These are phyloP conservation scores for Sphenopsis melanotis DNA, from an alignment of 2,797 vertebrate genomes.

Conservation along the genomic window DNA sequence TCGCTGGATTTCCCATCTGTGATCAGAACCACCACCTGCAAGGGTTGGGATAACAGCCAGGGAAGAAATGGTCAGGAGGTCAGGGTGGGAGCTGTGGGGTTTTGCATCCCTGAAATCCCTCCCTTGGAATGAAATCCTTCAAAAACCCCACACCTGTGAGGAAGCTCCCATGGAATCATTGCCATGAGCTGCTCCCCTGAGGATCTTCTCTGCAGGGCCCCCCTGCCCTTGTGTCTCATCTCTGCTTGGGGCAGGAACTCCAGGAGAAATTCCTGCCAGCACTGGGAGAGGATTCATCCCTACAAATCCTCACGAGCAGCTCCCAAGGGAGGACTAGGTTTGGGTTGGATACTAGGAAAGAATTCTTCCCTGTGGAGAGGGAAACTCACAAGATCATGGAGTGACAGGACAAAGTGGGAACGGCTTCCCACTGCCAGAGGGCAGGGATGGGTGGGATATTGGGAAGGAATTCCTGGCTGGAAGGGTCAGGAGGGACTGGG, in stretches of 20 bases:
- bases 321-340: background rate
- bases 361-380: background rate
- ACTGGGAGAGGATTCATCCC: background rate
- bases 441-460: rapidly evolving
- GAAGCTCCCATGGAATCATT: background rate
- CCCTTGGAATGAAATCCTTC: background rate
- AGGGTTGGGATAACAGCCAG: background rate
- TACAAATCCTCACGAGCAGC: background rate
- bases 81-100: rapidly evolving
- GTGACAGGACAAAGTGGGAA: rapidly evolving
- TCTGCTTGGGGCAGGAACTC: background rate
- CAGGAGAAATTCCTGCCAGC: background rate
- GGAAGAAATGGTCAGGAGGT: background rate
- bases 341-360: background rate
- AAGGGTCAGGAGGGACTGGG: no score
- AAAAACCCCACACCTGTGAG: background rate
- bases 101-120: background rate
- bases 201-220: background rate
- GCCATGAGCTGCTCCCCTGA: background rate
- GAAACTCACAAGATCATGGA: background rate
- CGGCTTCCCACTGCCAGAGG: background rate
- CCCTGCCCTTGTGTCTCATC: background rate
- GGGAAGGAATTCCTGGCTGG: background rate
- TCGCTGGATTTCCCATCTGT: slow-evolving; percentile 82
- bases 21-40: slow-evolving; percentile 82